These are phyloP conservation scores for Osmerus mordax DNA, from an alignment of 2,113 vertebrate species.

Conservation along the genomic window DNA sequence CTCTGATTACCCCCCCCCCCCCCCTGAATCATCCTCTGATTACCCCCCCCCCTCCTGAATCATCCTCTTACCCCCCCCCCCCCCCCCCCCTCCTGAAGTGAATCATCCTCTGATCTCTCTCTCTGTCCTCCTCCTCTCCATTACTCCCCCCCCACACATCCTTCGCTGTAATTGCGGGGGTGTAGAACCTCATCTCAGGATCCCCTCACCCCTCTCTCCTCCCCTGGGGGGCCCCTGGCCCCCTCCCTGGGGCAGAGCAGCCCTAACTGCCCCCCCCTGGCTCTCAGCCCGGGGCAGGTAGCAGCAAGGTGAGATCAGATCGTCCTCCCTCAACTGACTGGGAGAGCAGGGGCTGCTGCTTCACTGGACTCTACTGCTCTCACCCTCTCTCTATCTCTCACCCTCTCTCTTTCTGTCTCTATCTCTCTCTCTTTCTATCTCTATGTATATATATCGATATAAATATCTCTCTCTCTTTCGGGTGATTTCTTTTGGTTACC, in stretches of 20 bases:
- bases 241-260: constrained; percentile 79
- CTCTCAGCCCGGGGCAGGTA: constrained; percentile 81
- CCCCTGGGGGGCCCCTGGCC: constrained; percentile 79
- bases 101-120: constrained; percentile 32
- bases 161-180: constrained; percentile 46
- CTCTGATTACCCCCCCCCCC: constrained; percentile 7
- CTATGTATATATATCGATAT: too few relatives aligned
- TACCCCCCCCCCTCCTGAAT: constrained; percentile 16
- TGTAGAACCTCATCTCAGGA: constrained; percentile 88
- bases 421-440: neutral
- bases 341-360: constrained; percentile 47
- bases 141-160: constrained; percentile 42
- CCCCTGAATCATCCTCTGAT: neutral
- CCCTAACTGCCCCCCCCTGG: constrained; percentile 73
- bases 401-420: constrained; percentile 6
- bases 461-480: neutral
- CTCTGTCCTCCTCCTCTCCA: constrained; percentile 26
- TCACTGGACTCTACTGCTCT: constrained; percentile 41
- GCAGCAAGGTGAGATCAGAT: constrained; percentile 80
- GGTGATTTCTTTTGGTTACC: constrained; percentile 33
- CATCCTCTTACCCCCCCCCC: too few relatives aligned
- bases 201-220: constrained; percentile 79
- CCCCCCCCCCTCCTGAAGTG: neutral
- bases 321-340: constrained; percentile 27
- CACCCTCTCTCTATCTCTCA: constrained; percentile 1